phyloP scores from a whole-genome alignment of 1,140 invertebrate species.

The Gryllus bimaculatus region DNA sequence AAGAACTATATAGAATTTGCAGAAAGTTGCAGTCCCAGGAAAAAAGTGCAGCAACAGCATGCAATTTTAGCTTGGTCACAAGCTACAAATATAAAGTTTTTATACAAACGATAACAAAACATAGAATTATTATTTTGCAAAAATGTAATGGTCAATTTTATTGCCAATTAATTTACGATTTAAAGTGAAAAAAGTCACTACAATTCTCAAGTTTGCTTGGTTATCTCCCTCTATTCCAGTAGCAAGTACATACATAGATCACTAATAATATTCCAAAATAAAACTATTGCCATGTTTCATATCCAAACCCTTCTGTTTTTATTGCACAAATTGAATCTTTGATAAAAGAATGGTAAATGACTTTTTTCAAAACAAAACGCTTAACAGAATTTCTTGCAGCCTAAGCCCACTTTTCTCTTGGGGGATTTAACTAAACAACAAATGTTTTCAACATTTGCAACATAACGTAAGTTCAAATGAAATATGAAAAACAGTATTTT shows the following conservation, averaged over 20 bases:
- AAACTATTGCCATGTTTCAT: too few relatives aligned
- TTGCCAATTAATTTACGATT: too few relatives aligned
- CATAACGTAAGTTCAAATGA: background rate
- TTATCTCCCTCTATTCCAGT: too few relatives aligned
- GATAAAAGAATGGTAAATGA: background rate
- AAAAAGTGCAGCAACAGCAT: background rate
- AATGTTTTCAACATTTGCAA: background rate
- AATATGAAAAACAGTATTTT: slow-evolving; percentile 1
- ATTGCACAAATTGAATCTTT: too few relatives aligned
- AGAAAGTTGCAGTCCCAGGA: slow-evolving; percentile 3
- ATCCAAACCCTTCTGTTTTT: too few relatives aligned
- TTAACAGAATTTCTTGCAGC: background rate
- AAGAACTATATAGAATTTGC: background rate
- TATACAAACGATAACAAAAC: background rate
- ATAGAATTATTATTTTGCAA: background rate
- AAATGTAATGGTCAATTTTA: too few relatives aligned
- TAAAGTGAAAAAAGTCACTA: too few relatives aligned
- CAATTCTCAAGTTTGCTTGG: too few relatives aligned
- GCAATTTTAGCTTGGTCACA: background rate
- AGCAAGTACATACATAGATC: too few relatives aligned
- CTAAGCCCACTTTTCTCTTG: background rate
- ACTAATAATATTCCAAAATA: too few relatives aligned
- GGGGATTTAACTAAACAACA: background rate
- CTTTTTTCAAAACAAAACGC: background rate
- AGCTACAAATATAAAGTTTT: too few relatives aligned